Conservation (phyloP, 2,797 vertebrate species). For the Artibeus jamaicensis region DNA sequence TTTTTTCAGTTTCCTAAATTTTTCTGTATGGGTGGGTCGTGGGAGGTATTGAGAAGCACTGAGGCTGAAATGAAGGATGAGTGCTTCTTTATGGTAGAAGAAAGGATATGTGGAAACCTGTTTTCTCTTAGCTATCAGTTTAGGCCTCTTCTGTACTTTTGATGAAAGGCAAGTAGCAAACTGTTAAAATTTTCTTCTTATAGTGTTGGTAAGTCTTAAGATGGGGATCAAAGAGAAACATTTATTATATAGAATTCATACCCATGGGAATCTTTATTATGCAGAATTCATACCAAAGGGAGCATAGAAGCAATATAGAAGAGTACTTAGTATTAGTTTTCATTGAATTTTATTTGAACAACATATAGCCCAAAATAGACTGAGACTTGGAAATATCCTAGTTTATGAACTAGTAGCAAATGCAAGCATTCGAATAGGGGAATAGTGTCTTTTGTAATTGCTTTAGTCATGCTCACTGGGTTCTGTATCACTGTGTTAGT, state of each 20-base stretch:
- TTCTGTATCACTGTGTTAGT: background rate
- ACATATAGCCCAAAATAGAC: background rate
- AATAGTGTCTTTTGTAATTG: background rate
- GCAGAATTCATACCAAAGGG: background rate
- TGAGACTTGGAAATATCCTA: background rate
- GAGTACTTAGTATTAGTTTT: background rate
- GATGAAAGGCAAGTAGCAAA: background rate
- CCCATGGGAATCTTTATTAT: background rate
- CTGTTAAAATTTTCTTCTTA: background rate
- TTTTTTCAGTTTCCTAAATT: background rate
- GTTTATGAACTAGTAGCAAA: conserved; percentile 11
- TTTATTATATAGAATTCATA: background rate
- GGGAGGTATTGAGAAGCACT: background rate
- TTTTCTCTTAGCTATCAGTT: background rate
- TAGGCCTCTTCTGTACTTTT: background rate
- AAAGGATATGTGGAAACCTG: background rate
- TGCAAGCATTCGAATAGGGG: background rate
- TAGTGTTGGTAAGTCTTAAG: background rate
- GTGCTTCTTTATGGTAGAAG: background rate
- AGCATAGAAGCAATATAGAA: background rate
- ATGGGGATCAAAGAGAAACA: background rate
- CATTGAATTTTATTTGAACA: background rate
- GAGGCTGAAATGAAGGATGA: background rate
- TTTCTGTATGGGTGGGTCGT: background rate
- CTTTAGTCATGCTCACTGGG: background rate